Base-by-base conservation (phyloP, 1,140 invertebrate genomes). In the Zaprionus camerounensis region DNA sequence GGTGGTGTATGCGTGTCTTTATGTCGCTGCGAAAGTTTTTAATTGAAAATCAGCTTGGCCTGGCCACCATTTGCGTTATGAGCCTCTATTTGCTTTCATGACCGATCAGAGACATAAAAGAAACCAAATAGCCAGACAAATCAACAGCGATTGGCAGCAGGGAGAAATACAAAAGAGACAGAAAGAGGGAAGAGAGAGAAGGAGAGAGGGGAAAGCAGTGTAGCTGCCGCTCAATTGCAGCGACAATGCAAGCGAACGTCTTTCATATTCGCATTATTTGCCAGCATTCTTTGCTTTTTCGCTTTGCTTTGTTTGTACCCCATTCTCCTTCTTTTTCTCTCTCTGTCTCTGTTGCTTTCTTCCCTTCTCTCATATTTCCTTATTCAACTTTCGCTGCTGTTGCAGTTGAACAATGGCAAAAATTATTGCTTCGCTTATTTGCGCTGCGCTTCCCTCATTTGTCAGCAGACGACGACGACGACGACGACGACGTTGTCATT, bases 381-480 rank as follows among this genome's bases (percentile, higher is more conserved):
- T 51, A n/a, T 17, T n/a, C 22, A n/a, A 13, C 34, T 31, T 62
- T 55, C 31, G 46, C n/a, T 7, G 34, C 41, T 68, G 65, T 34
- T 34, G 41, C 58, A 66, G 41, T 56, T 78, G 55, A 28, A 81
- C 78, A 83, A 87, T 81, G 84, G 62, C 66, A 71, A 69, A 81
- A 87, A 88, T 88, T 87, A 87, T 87, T 83, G 84, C 84, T 78
- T n/a, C 86, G 78, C 69, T 78, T 84, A 84, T 81, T 84, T 78
- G 78, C 75, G 70, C 75, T 74, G 83, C 83, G 82, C 78, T 87
- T 80, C 77, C 80, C 82, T 78, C 76, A 86, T 87, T 82, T 86
- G 83, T 86, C 77, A 80, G 70, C 58, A 59, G 58, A 36, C 44
- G 22, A 24, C 24, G 63, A 34, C 41, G 58, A 36, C 44, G 22